A percentile compares a stretch with the other conserved stretches of the same genome.
phyloP scores from a whole-genome alignment of 2,797 vertebrate genomes.

The Triplophysa bombifrons region DNA sequence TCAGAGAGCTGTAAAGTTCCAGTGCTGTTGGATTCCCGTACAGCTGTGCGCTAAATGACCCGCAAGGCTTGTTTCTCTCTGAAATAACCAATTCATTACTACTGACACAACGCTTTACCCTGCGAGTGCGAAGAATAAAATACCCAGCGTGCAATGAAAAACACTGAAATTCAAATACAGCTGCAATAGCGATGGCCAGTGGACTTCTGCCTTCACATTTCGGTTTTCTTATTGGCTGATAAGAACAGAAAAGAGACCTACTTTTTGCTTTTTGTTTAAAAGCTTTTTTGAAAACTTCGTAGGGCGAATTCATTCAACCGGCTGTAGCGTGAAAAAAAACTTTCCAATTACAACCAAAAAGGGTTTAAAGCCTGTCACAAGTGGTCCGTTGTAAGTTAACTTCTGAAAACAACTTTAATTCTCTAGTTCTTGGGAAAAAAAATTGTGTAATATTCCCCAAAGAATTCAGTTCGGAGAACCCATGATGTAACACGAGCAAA shows the following conservation, averaged over 20 bases:
- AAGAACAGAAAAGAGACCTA: background rate
- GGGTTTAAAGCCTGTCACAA: background rate
- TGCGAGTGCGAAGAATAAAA: slow-evolving; percentile 3
- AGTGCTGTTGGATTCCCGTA: slow-evolving; percentile 9
- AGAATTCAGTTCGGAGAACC: background rate
- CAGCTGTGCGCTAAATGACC: slow-evolving; percentile 43
- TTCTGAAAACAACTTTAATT: background rate
- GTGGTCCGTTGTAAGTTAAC: background rate
- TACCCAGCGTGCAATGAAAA: background rate
- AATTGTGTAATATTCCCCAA: background rate
- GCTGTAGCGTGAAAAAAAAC: background rate
- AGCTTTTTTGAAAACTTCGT: background rate
- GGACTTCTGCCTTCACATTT: background rate
- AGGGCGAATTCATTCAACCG: background rate
- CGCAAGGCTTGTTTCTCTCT: slow-evolving; percentile 30
- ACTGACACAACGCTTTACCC: slow-evolving; percentile 43
- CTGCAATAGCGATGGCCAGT: background rate
- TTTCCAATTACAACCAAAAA: background rate
- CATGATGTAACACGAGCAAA: background rate
- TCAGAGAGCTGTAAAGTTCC: slow-evolving; percentile 31
- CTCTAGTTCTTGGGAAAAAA: background rate
- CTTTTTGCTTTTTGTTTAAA: background rate
- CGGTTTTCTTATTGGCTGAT: background rate
- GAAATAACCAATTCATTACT: slow-evolving; percentile 51
- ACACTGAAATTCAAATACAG: background rate